These are phyloP conservation scores for Armadillidium nasatum DNA, from an alignment of 1,140 invertebrate species.

Conservation along the genomic window DNA sequence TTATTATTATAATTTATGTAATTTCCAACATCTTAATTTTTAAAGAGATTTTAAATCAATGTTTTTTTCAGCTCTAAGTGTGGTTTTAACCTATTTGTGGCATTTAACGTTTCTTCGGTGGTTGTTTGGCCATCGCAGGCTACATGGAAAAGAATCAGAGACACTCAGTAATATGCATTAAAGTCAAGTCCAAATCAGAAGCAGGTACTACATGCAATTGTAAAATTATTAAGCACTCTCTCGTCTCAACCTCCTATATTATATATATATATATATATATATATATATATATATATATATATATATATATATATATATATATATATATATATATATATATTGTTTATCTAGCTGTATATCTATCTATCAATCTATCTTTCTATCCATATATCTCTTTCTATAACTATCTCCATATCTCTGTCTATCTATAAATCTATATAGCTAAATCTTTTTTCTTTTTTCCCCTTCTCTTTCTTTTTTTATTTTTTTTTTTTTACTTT, in stretches of 20 bases:
- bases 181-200: conserved; percentile 52
- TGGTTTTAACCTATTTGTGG: conserved; percentile 88
- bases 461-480: too few species aligned
- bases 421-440: too few species aligned
- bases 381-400: too few species aligned
- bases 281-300: conserved; percentile 6
- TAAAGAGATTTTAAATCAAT: neutral
- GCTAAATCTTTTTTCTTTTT: too few species aligned
- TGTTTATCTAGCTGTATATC: too few species aligned
- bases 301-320: conserved; percentile 6
- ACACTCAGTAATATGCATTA: conserved; percentile 71
- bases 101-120: conserved; percentile 92
- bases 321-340: too few species aligned
- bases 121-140: conserved; percentile 82
- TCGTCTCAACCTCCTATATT: too few species aligned
- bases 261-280: neutral
- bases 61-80: conserved; percentile 66
- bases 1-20: too few species aligned
- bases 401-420: too few species aligned
- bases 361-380: too few species aligned
- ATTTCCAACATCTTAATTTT: neutral
- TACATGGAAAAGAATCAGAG: conserved; percentile 77
- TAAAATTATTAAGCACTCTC: too few species aligned
- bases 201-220: conserved; percentile 56
- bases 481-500: too few species aligned